Conservation (phyloP, 2,113 vertebrate genomes). For the Hippocampus comes region DNA sequence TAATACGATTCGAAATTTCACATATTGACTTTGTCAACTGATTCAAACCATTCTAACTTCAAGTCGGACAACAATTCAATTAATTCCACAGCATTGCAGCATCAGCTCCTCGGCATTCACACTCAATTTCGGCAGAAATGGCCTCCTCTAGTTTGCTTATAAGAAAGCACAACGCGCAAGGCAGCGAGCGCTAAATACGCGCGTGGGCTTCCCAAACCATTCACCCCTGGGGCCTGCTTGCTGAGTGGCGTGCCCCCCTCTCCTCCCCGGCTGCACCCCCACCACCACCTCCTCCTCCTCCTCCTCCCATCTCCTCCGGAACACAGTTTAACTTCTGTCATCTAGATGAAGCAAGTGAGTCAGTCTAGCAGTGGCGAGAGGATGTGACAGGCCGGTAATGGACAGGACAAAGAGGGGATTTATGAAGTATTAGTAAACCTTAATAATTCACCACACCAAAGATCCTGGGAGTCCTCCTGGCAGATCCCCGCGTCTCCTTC, state of each 20-base stretch:
- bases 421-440: slow-evolving; percentile 78
- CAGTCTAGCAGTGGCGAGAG: slow-evolving; percentile 50
- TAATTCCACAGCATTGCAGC: neutral
- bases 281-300: neutral
- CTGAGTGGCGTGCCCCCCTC: slow-evolving; percentile 48
- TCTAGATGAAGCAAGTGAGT: slow-evolving; percentile 67
- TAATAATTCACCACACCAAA: slow-evolving; percentile 75
- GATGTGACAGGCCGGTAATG: slow-evolving; percentile 78
- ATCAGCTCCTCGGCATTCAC: neutral
- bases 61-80: neutral
- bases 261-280: neutral
- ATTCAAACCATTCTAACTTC: neutral
- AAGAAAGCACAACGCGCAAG: neutral
- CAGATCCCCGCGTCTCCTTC: slow-evolving; percentile 20
- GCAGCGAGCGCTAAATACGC: slow-evolving; percentile 18
- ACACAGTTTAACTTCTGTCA: slow-evolving; percentile 79
- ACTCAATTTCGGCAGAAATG: neutral
- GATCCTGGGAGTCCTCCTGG: slow-evolving; percentile 53
- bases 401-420: slow-evolving; percentile 75
- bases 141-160: neutral
- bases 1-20: neutral
- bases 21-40: neutral
- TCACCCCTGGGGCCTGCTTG: slow-evolving; percentile 61
- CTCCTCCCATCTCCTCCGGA: slow-evolving; percentile 59
- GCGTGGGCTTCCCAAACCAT: slow-evolving; percentile 39